These are phyloP conservation scores for Trididemnum nubilum DNA, from an alignment of 23 tunicate genomes.

Conservation along the genomic window DNA sequence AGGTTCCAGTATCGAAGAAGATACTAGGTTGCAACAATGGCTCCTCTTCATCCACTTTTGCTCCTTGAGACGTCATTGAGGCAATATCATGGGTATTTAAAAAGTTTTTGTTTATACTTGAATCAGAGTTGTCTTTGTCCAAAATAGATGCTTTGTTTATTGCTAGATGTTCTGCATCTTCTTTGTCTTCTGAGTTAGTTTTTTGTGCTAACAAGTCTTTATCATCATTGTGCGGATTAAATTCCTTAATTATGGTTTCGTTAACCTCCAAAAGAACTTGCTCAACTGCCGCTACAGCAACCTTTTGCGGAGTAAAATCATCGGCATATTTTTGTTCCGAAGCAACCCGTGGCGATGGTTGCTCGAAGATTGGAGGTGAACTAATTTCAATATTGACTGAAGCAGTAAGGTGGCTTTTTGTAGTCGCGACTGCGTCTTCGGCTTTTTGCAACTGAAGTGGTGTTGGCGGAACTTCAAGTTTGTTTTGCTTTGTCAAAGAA, in stretches of 20 bases:
- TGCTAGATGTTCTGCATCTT: background rate
- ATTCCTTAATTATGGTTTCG: background rate
- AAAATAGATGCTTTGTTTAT: background rate
- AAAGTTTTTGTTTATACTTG: no score
- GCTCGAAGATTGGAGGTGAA: background rate
- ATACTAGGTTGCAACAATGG: background rate
- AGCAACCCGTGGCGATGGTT: background rate
- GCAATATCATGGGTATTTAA: background rate
- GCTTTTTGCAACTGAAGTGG: background rate
- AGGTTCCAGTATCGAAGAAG: background rate
- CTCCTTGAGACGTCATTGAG: background rate
- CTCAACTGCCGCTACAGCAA: background rate
- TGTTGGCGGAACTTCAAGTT: background rate
- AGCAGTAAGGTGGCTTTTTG: constrained; percentile 17
- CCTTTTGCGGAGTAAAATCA: background rate
- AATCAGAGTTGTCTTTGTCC: background rate
- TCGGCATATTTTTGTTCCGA: background rate
- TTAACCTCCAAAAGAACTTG: background rate
- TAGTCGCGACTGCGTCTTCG: background rate
- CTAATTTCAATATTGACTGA: constrained; percentile 1
- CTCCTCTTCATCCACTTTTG: background rate
- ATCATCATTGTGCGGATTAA: background rate
- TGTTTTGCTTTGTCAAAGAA: background rate
- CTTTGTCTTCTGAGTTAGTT: background rate
- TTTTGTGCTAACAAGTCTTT: background rate